phyloP scores from a whole-genome alignment of 2,113 vertebrate species.

The Perca fluviatilis region DNA sequence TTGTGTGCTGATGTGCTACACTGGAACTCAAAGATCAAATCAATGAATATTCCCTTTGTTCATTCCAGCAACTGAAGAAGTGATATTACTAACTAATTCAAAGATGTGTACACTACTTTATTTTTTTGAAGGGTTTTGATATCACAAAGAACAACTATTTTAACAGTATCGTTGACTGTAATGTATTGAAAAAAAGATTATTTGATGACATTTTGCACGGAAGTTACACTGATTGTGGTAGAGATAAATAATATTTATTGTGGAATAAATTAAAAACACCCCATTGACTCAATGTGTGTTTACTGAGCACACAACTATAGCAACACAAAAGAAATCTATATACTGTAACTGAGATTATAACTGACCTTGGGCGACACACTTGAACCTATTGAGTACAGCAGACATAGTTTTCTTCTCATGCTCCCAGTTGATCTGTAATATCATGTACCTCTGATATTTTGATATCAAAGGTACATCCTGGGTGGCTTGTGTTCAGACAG shows the following conservation, averaged over 20 bases:
- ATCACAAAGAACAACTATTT: background rate
- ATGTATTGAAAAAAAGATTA: background rate
- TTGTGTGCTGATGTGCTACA: background rate
- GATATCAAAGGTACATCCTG: background rate
- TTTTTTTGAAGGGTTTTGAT: background rate
- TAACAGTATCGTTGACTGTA: background rate
- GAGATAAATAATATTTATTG: slow-evolving; percentile 37
- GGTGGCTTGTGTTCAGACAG: background rate
- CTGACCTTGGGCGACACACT: background rate
- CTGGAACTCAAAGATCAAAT: slow-evolving; percentile 30
- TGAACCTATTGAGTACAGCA: background rate
- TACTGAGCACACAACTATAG: background rate
- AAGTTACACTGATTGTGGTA: slow-evolving; percentile 1
- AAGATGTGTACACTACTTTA: background rate
- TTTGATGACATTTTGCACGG: slow-evolving; percentile 32
- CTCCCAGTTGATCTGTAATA: background rate
- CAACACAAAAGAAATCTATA: background rate
- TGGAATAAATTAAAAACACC: slow-evolving; percentile 44
- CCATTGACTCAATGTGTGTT: slow-evolving; percentile 7
- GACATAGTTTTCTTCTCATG: background rate
- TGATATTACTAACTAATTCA: background rate
- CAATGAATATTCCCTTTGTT: background rate
- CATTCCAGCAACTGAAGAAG: background rate
- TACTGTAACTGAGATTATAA: background rate
- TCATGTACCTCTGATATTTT: background rate